Percentiles rank a stretch among this genome's conserved stretches.
These are phyloP conservation scores for Callionymus lyra DNA, from an alignment of 2,113 vertebrate genomes.

Conservation along the genomic window DNA sequence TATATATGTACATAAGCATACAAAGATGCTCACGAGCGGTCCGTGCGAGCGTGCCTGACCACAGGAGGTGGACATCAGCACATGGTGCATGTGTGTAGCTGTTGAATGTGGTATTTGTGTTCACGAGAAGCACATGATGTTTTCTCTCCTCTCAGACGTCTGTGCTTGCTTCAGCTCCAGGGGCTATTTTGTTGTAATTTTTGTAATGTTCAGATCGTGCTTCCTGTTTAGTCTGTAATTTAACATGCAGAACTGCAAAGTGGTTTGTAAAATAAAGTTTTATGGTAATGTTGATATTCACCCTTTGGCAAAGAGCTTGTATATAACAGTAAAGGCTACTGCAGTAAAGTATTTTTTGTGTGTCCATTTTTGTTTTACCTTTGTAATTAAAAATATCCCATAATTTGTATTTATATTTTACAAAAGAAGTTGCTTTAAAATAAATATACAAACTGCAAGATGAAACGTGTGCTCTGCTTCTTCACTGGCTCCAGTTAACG, in stretches of 20 bases:
- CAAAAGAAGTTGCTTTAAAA: constrained; percentile 87
- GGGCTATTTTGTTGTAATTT: constrained; percentile 66
- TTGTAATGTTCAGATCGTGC: constrained; percentile 73
- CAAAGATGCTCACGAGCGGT: constrained; percentile 33
- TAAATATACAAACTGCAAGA: constrained; percentile 85
- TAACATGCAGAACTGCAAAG: constrained; percentile 87
- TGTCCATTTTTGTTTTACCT: constrained; percentile 91
- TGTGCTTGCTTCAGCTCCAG: constrained; percentile 75
- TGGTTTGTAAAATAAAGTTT: constrained; percentile 87
- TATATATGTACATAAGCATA: constrained; percentile 33
- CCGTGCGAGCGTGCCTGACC: constrained; percentile 45
- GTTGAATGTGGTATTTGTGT: constrained; percentile 78
- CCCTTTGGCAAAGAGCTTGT: constrained; percentile 86
- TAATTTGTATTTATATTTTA: constrained; percentile 99
- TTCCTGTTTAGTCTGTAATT: constrained; percentile 86
- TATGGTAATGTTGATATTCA: constrained; percentile 80
- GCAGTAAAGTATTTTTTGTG: constrained; percentile 82
- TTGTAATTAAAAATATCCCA: constrained; percentile 98
- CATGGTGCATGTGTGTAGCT: constrained; percentile 56
- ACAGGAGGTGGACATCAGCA: constrained; percentile 29
- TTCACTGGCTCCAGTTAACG: constrained; percentile 4
- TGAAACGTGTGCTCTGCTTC: constrained; percentile 49
- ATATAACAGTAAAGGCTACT: constrained; percentile 77
- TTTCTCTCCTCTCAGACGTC: constrained; percentile 35
- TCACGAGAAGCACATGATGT: constrained; percentile 61